Base-by-base conservation (phyloP, 2,113 vertebrate genomes). In the Felis catus region DNA sequence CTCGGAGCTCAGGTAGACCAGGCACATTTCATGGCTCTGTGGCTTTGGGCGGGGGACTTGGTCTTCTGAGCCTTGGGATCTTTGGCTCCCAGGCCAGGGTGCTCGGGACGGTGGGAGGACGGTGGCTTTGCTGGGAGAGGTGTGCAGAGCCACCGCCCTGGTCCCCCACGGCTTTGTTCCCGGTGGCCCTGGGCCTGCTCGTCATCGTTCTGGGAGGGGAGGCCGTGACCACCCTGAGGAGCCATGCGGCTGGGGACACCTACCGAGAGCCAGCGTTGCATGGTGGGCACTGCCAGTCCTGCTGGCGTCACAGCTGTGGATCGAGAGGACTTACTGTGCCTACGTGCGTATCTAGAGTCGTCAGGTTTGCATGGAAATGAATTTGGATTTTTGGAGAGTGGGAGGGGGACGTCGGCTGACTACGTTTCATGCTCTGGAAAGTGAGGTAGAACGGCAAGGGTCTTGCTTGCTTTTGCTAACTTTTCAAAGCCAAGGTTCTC, bases 321-420 rank as follows among this genome's bases (percentile, higher is more conserved):
- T 7, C 15, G 0, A 5, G 33, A 31, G 29, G 29, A 4, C 39
- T 3, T 36, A 0, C 13, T 0, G 4, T 7, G 10, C 48, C 16
- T 23, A 4, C 3, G 1, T 5, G 5, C 25, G 0, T 19, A 1
- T 68, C 66, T n/a, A 5, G 48, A 36, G 1, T 12, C 1, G 23
- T 31, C 55, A 33, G 89, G 53, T 31, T 19, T 23, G 81, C 65
- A 55, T 55, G 7, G 19, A 63, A 5, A 23, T 39, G 61, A 36
- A 39, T 41, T 68, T 63, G 53, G n/a, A 18, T 9, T 48, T 96
- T 91, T 25, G 31, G 58, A 25, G 78, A 15, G 65, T 3, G 4
- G 74, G 39, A n/a, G 68, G 33, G 51, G 31, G 19, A 0, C 23
- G 0, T 29, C 0, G 5, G 29, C 65, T 51, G 14, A 16, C 10